These are phyloP conservation scores for Ibidorhyncha struthersii DNA, from an alignment of 2,113 vertebrate species.

Conservation along the genomic window DNA sequence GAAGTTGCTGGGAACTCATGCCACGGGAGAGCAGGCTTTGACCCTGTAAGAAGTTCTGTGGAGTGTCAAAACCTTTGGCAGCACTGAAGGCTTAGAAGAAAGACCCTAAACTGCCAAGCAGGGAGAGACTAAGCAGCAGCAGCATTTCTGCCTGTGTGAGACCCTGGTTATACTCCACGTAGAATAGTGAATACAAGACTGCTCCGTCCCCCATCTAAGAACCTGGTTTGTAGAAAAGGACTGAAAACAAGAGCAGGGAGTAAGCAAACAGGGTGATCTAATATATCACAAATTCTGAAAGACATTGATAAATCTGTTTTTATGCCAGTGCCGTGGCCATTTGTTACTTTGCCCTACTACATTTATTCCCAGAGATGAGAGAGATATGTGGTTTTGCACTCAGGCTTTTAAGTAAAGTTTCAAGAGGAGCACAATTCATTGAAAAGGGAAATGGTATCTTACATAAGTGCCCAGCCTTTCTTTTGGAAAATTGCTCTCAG, in stretches of 20 bases:
- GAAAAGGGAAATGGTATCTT: slow-evolving; percentile 14
- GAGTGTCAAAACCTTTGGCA: neutral
- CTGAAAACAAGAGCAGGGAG: neutral
- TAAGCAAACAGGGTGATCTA: neutral
- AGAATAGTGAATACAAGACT: neutral
- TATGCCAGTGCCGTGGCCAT: neutral
- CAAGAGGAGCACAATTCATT: neutral
- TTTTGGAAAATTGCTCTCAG: slow-evolving; percentile 28
- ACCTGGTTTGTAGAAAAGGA: neutral
- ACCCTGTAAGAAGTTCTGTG: neutral
- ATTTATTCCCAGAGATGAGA: neutral
- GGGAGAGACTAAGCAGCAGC: neutral
- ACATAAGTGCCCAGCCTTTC: neutral
- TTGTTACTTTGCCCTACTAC: neutral
- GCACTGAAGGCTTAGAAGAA: neutral
- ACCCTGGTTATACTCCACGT: neutral
- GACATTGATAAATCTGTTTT: neutral
- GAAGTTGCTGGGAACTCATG: neutral
- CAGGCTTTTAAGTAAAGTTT: neutral
- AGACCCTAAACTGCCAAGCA: neutral
- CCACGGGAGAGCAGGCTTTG: neutral
- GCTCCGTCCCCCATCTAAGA: neutral
- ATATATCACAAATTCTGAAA: neutral
- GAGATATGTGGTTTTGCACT: neutral
- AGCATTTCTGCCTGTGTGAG: neutral